Conservation (phyloP, 2,113 vertebrate genomes). For the Alosa alosa region DNA sequence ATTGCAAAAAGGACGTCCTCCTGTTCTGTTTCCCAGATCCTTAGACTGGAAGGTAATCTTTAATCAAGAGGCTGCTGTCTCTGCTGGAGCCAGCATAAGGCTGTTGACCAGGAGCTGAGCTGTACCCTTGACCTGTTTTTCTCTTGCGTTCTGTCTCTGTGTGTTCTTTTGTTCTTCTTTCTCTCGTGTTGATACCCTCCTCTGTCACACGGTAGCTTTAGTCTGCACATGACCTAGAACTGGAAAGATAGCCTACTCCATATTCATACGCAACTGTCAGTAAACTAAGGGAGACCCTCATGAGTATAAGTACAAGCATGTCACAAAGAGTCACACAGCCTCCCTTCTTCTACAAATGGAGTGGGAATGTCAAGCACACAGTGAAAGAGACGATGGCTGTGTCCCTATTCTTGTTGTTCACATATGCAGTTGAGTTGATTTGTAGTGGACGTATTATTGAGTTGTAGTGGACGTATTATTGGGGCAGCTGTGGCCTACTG, state of each 20-base stretch:
- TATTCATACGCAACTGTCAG: not conserved
- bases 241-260: not conserved
- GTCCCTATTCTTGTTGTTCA: too few species aligned
- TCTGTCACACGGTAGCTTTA: not conserved
- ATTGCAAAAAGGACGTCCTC: not conserved
- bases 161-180: not conserved
- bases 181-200: not conserved
- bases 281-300: not conserved
- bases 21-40: not conserved
- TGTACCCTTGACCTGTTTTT: slow-evolving; percentile 1
- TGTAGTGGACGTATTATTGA: too few species aligned
- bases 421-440: too few species aligned
- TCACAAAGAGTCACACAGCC: not conserved
- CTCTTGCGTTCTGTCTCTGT: not conserved
- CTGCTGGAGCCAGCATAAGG: not conserved
- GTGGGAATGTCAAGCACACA: too few species aligned
- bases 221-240: not conserved
- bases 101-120: not conserved
- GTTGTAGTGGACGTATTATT: too few species aligned
- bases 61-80: not conserved
- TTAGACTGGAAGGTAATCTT: not conserved
- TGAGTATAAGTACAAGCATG: not conserved
- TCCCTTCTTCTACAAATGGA: too few species aligned
- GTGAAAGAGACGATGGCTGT: too few species aligned
- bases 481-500: too few species aligned